A percentile compares a stretch with the other conserved stretches of the same genome.
Evolutionary conservation across 2,113 vertebrate genomes (phyloP).

Genomic region (Tylochromis polylepis): DNA sequence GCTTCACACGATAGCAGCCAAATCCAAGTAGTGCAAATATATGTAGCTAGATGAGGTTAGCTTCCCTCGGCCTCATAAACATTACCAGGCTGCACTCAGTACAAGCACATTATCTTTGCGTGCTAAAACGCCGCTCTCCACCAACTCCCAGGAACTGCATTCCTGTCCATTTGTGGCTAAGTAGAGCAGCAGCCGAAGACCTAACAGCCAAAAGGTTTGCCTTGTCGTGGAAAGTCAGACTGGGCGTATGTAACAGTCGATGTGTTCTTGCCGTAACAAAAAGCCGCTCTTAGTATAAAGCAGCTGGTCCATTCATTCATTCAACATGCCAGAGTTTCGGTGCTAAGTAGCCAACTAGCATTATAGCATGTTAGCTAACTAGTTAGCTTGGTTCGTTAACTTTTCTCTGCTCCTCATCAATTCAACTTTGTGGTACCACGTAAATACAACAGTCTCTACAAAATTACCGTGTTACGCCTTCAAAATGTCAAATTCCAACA

Average conservation of each 20-base stretch:
- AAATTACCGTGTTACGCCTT: neutral
- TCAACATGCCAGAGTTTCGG: conserved; percentile 15
- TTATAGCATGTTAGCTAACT: conserved; percentile 2
- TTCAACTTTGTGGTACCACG: neutral
- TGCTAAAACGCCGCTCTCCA: conserved; percentile 38
- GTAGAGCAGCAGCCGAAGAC: neutral
- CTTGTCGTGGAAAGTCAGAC: neutral
- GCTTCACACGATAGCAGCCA: conserved; percentile 7
- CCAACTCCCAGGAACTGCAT: conserved; percentile 27
- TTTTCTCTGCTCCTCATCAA: neutral
- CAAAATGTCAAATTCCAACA: neutral
- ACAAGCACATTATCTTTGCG: conserved; percentile 11
- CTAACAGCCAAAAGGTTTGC: neutral
- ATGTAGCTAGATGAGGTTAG: conserved; percentile 25
- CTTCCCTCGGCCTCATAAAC: neutral
- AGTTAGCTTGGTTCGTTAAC: conserved; percentile 3
- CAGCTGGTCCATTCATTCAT: conserved; percentile 30
- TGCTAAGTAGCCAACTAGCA: conserved; percentile 38
- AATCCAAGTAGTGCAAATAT: conserved; percentile 47
- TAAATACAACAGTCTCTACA: neutral
- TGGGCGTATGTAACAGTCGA: neutral
- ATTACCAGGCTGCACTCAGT: conserved; percentile 5
- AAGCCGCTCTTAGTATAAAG: neutral
- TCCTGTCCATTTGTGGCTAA: conserved; percentile 40
- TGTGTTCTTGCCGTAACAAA: neutral